Percentiles rank a stretch among this genome's conserved stretches.
Conservation (phyloP, 2,888 invertebrate genomes). For the Mellilla xanthometata region DNA sequence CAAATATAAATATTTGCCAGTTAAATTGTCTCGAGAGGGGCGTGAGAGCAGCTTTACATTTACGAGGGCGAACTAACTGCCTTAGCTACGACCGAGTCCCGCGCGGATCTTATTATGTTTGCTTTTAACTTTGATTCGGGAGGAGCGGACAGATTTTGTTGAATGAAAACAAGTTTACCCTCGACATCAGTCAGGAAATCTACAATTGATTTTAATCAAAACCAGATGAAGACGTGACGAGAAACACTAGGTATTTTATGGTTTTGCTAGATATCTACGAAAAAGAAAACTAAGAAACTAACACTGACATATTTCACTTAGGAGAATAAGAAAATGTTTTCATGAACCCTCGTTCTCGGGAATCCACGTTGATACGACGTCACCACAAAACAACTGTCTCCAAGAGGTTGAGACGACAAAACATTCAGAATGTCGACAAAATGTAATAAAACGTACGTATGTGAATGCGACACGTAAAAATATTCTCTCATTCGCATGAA, state of each 20-base stretch:
- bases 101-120: background rate
- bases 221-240: too few species aligned
- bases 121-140: background rate
- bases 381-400: background rate
- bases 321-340: background rate
- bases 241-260: too few species aligned
- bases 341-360: background rate
- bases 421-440: constrained; percentile 4
- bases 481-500: constrained; percentile 10
- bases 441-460: constrained; percentile 13
- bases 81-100: background rate
- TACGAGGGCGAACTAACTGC: constrained; percentile 11
- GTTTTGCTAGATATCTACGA: too few species aligned
- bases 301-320: background rate
- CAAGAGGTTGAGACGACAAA: background rate
- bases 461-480: constrained; percentile 10
- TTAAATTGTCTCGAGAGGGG: constrained; percentile 14
- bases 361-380: too few species aligned
- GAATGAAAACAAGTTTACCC: too few species aligned
- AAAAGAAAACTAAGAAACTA: too few species aligned
- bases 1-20: constrained; percentile 7
- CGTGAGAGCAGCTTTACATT: constrained; percentile 15
- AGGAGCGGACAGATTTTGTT: background rate
- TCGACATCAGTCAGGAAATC: too few species aligned
- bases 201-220: too few species aligned